Base-by-base conservation (phyloP, 2,888 invertebrate genomes). In the Drosophila yooni region DNA sequence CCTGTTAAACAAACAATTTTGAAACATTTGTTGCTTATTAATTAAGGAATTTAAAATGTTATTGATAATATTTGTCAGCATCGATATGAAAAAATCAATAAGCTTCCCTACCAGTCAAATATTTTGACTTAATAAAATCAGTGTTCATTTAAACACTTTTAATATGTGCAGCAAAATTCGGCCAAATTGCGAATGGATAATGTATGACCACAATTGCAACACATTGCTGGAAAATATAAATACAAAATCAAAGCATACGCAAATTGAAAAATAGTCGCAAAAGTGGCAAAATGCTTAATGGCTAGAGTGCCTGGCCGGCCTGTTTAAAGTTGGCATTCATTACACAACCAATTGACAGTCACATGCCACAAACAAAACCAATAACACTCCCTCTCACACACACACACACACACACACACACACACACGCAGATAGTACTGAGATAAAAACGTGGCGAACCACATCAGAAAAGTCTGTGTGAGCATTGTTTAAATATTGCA, bases 261-360 rank as follows among this genome's bases (percentile, higher is more conserved):
- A 81, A 81, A 78, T 81, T 81, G 78, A 81, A 78, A 81, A 78
- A 72, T 67, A 48, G 72, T 67, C 46, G 63, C 33, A 59, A 70
- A 61, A 76, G 50, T 57, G 29, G 56, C 78, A 61, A 59, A 68
- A 52, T 62, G 77, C 59, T 60, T 65, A 77, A 78, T 77, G 62
- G 62, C 52, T n/a, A 56, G 33, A 77, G 65, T 68, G 81, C n/a
- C 76, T 34, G 69, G 50, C 33, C 46, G 65, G 63, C 60, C 81
- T 79, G 74, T 83, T 83, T 86, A 36, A 74, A 71, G 81, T 59
- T 70, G 66, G 63, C 82, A 79, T 76, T 79, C 66, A 67, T 80
- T 79, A 80, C 80, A 63, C 76, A 72, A 72, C 80, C 86, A 83
- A 83, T 85, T 84, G 88, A 86, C 82, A 88, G 89, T 81, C 84